Evolutionary conservation across 1,140 invertebrate species (phyloP).

Genomic region (Danaus melanippus): DNA sequence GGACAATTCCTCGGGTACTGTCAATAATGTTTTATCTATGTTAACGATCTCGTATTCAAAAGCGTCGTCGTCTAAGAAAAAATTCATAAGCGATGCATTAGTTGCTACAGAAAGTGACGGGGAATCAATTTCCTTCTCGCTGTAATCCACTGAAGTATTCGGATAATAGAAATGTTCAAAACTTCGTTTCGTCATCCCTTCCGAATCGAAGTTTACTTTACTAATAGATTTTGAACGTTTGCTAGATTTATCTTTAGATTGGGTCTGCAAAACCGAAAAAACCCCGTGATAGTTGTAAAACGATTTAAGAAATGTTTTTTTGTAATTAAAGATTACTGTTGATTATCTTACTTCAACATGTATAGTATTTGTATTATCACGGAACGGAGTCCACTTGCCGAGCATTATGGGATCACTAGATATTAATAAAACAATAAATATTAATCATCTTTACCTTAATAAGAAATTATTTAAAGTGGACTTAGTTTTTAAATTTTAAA

Average conservation of each 20-base stretch:
- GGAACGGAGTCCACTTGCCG: constrained; percentile 45
- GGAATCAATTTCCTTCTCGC: constrained; percentile 27
- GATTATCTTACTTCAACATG: neutral
- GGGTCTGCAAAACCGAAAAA: constrained; percentile 13
- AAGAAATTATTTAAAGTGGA: neutral
- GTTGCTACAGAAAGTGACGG: constrained; percentile 16
- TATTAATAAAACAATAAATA: constrained; percentile 6
- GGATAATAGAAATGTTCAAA: constrained; percentile 23
- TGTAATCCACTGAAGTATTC: constrained; percentile 37
- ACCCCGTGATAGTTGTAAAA: too few species aligned
- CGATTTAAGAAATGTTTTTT: too few species aligned
- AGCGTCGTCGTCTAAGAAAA: constrained; percentile 45
- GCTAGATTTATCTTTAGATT: constrained; percentile 18
- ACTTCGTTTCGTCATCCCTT: constrained; percentile 17
- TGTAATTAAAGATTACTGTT: too few species aligned
- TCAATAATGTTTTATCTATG: constrained; percentile 41
- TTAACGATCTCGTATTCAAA: constrained; percentile 62
- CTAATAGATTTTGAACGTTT: constrained; percentile 19
- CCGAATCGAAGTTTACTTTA: constrained; percentile 38
- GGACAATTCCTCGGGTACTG: constrained; percentile 30
- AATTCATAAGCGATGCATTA: constrained; percentile 15
- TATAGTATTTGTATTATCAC: constrained; percentile 13
- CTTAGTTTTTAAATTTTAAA: neutral
- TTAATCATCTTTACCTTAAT: constrained; percentile 1
- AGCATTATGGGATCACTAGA: constrained; percentile 48